A percentile compares a stretch with the other conserved stretches of the same genome.
Evolutionary conservation across 2,888 invertebrate species (phyloP).

Genomic region (Camptogramma bilineatum): DNA sequence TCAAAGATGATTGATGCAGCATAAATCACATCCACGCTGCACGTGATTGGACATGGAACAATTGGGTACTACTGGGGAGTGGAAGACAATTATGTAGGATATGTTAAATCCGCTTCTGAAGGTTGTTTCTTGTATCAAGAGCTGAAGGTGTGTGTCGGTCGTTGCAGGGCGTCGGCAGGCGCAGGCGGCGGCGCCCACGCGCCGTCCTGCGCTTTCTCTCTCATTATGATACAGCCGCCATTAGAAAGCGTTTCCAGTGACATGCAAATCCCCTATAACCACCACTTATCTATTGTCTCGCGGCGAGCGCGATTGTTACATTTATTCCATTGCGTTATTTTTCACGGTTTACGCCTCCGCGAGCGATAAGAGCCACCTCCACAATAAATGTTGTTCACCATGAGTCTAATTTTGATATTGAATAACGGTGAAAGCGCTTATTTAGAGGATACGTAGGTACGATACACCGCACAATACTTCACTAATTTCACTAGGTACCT

Average conservation of each 20-base stretch:
- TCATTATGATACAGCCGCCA: conserved; percentile 59
- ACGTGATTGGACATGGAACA: conserved; percentile 14
- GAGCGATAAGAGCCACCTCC: conserved; percentile 23
- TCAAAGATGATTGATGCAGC: conserved; percentile 27
- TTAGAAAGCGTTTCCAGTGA: conserved; percentile 77
- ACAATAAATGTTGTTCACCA: conserved; percentile 29
- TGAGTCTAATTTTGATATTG: conserved; percentile 34
- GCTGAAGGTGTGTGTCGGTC: neutral
- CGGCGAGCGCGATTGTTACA: conserved; percentile 55
- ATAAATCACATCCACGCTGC: conserved; percentile 22
- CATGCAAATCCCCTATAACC: conserved; percentile 67
- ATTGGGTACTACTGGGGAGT: neutral
- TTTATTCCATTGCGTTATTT: conserved; percentile 48
- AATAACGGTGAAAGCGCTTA: conserved; percentile 41
- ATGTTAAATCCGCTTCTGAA: neutral
- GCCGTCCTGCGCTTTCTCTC: conserved; percentile 69
- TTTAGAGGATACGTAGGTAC: conserved; percentile 21
- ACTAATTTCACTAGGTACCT: conserved; percentile 9
- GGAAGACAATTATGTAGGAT: neutral
- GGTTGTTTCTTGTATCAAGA: neutral
- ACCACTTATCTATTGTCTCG: conserved; percentile 54
- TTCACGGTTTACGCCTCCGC: conserved; percentile 30
- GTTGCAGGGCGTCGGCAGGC: conserved; percentile 26
- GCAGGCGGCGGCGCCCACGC: conserved; percentile 45
- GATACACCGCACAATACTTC: conserved; percentile 17